Conservation (phyloP, 2,797 vertebrate genomes). For the Sebastolobus alascanus region DNA sequence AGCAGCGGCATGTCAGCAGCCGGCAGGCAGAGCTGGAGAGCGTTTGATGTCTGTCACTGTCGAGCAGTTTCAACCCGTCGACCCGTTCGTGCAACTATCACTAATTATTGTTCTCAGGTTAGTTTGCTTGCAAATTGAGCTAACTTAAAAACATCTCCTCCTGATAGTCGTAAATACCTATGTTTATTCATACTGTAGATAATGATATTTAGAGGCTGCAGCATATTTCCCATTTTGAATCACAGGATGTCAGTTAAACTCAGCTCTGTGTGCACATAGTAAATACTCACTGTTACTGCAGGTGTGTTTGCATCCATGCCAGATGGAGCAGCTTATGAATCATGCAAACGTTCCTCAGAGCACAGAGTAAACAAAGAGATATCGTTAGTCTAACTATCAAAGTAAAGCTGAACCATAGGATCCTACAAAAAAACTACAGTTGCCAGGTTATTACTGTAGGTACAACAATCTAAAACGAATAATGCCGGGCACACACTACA, state of each 20-base stretch:
- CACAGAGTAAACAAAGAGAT: background rate
- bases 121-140: constrained; percentile 19
- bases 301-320: background rate
- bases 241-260: background rate
- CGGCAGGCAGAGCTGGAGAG: constrained; percentile 24
- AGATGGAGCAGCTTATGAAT: constrained; percentile 23
- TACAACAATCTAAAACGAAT: background rate
- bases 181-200: background rate
- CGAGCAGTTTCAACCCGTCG: constrained; percentile 35
- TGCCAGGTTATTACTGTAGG: background rate
- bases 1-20: constrained; percentile 41
- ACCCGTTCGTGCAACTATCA: background rate
- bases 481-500: background rate
- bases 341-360: background rate
- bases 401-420: background rate
- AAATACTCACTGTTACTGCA: constrained; percentile 6
- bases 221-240: constrained; percentile 6
- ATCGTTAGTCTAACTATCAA: background rate
- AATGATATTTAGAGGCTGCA: background rate
- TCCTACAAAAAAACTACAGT: background rate
- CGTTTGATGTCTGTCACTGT: constrained; percentile 33
- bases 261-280: background rate
- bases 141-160: background rate
- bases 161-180: constrained; percentile 6
- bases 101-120: constrained; percentile 28